Base-by-base conservation (phyloP, 2,113 vertebrate species). In the Bambusicola thoracicus region DNA sequence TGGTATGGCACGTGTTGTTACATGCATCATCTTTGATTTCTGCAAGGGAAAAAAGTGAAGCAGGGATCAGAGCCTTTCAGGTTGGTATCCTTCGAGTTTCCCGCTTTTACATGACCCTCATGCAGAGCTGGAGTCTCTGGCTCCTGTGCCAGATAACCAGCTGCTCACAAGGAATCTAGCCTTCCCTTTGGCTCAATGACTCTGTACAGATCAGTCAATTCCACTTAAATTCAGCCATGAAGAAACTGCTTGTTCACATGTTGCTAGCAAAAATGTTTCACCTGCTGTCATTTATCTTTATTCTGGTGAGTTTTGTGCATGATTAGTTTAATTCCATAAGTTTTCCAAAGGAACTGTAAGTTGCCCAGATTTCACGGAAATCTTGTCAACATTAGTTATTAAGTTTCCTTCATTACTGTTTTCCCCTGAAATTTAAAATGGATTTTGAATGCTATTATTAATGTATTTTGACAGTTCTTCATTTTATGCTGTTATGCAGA, bases 1-100 rank as follows among this genome's bases (percentile, higher is more conserved):
- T 99, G 83, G 97, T 98, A 88, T 99, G 99, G 94, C 99, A 99
- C 0, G 91, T 98, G 17, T 97, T 17, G 0, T 98, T 98, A 43
- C 99, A 99, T 4, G 84, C 74, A 8, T 97, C 97, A 4, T 98
- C 97, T 17, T 96, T 97, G 48, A 98, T 98, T 81, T 97, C 99
- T 99, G 97, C 61, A 97, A 97, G 51, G 90, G 63, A 70, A 13
- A n/a, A 5, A 84, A 62, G 68, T 9, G 10, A 32, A 90, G 30
- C 2, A 11, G 16, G 6, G 3, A 48, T 93, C 75, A 92, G 65
- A 85, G 76, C 3, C 3, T 81, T 88, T 74, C 22, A 25, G 12
- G 13, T 34, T 36, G 78, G 41, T 4, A 24, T 36, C 13, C 8
- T 83, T 49, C 8, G 46, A 13, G 11, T 30, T 69, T 68, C n/a